Conservation (phyloP, 2,797 vertebrate species). For the Cheirogaleus major region DNA sequence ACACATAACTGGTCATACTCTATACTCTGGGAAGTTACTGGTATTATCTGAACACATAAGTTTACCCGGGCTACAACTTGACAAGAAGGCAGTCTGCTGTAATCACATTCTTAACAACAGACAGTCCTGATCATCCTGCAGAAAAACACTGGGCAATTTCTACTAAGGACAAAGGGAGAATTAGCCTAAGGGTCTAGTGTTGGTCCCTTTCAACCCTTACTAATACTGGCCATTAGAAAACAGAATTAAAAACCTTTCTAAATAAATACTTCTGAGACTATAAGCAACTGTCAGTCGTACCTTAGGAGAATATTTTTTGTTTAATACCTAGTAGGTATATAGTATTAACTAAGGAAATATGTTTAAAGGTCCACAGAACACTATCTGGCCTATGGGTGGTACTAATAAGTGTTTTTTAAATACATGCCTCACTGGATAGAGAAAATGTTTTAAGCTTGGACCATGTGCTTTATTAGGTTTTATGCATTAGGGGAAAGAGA, state of each 20-base stretch:
- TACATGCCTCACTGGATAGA: background rate
- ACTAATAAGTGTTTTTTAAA: background rate
- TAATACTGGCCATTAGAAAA: background rate
- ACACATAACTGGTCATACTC: background rate
- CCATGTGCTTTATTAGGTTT: background rate
- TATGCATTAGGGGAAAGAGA: background rate
- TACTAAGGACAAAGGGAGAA: background rate
- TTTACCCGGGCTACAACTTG: background rate
- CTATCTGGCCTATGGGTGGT: background rate
- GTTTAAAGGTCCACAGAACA: background rate
- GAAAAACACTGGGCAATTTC: background rate
- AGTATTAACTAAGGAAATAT: background rate
- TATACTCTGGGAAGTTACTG: background rate
- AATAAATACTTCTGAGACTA: conserved; percentile 1
- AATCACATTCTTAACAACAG: background rate
- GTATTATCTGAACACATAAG: background rate
- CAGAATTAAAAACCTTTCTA: background rate
- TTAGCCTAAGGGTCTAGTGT: background rate
- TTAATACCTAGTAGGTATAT: background rate
- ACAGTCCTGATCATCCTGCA: background rate
- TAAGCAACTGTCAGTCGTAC: background rate
- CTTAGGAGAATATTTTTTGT: background rate
- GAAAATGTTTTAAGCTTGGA: background rate
- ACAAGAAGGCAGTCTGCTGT: background rate
- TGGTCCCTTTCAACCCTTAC: background rate